Percentiles rank a stretch among this genome's conserved stretches.
Evolutionary conservation across 2,113 vertebrate species (phyloP).

Genomic region (Colistium nudipinnis): DNA sequence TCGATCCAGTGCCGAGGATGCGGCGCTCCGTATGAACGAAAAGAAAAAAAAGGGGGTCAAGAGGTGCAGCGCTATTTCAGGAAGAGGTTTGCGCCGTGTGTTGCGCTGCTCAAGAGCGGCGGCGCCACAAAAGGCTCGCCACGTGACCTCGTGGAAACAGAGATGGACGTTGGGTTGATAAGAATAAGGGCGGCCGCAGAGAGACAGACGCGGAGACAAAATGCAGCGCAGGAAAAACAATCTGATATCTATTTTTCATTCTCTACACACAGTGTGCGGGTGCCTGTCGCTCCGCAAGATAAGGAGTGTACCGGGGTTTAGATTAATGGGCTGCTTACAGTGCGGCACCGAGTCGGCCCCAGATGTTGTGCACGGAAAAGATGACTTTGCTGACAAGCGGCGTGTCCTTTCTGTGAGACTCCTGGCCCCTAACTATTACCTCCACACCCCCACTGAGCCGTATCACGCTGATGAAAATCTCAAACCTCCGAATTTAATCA

Average conservation of each 20-base stretch:
- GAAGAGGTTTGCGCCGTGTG: slow-evolving; percentile 11
- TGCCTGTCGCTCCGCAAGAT: slow-evolving; percentile 62
- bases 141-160: slow-evolving; percentile 47
- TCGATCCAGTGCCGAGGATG: slow-evolving; percentile 52
- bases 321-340: slow-evolving; percentile 76
- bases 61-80: slow-evolving; percentile 46
- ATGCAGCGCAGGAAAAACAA: slow-evolving; percentile 28
- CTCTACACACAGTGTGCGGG: slow-evolving; percentile 46
- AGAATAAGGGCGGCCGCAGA: slow-evolving; percentile 12
- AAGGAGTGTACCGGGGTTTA: slow-evolving; percentile 60
- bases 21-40: slow-evolving; percentile 20
- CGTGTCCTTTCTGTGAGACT: slow-evolving; percentile 69
- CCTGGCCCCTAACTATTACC: slow-evolving; percentile 37
- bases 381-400: slow-evolving; percentile 82
- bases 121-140: slow-evolving; percentile 28
- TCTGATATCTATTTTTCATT: slow-evolving; percentile 65
- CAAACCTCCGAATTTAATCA: slow-evolving; percentile 70
- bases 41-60: slow-evolving; percentile 47
- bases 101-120: slow-evolving; percentile 17
- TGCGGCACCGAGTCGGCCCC: slow-evolving; percentile 55
- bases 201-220: slow-evolving; percentile 48
- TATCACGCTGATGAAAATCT: slow-evolving; percentile 71
- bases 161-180: slow-evolving; percentile 27
- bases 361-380: slow-evolving; percentile 66
- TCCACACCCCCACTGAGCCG: slow-evolving; percentile 50